A percentile compares a stretch with the other conserved stretches of the same genome.
phyloP scores from a whole-genome alignment of 2,797 vertebrate species.

The Eutrigla gurnardus region DNA sequence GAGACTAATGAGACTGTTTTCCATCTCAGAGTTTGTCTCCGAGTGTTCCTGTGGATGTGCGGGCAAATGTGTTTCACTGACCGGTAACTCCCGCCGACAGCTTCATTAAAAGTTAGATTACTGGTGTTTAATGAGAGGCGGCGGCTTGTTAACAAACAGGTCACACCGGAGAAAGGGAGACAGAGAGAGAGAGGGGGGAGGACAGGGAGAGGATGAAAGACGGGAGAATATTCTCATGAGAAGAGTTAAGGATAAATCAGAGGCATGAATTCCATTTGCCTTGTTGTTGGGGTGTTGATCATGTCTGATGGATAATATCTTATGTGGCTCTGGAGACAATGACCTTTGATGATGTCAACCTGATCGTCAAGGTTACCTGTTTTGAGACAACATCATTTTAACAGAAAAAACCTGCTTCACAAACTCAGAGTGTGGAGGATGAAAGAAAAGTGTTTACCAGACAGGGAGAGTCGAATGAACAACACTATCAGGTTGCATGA shows the following conservation, averaged over 20 bases:
- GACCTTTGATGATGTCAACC: neutral
- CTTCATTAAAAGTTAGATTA: constrained; percentile 69
- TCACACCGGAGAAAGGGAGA: constrained; percentile 19
- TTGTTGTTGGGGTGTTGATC: neutral
- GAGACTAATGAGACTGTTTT: constrained; percentile 59
- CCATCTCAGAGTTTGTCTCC: neutral
- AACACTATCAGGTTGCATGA: neutral
- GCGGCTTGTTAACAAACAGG: constrained; percentile 44
- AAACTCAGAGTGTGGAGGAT: neutral
- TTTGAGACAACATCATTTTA: too few species aligned
- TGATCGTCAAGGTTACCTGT: too few species aligned
- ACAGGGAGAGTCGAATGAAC: neutral
- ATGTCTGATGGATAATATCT: too few species aligned
- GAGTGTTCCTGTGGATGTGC: constrained; percentile 9
- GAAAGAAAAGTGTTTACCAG: neutral
- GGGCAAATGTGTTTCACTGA: constrained; percentile 20
- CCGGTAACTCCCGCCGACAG: constrained; percentile 47
- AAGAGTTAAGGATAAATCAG: neutral
- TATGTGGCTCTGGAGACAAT: neutral
- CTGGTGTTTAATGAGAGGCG: constrained; percentile 57
- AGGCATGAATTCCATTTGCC: neutral
- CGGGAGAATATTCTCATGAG: neutral
- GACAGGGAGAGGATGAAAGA: neutral
- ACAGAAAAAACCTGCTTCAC: neutral
- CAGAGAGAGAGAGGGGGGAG: neutral